Base-by-base conservation (phyloP, 2,113 vertebrate genomes). In the Grantiella picta region DNA sequence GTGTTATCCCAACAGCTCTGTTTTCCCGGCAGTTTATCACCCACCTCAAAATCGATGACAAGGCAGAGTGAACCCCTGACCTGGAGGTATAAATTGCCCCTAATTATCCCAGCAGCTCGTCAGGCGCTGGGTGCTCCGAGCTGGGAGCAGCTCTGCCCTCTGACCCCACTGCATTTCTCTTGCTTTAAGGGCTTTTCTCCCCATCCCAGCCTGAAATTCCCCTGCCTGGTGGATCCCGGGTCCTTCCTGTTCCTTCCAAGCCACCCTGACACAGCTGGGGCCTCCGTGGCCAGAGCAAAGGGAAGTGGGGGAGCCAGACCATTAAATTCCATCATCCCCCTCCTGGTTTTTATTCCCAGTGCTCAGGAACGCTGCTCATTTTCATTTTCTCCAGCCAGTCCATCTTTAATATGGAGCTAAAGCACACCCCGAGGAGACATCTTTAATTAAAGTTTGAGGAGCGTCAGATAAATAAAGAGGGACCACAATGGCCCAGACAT, bases 41-140 rank as follows among this genome's bases (percentile, higher is more conserved):
- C 56, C 92, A 77, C 89, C 90, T 85, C 88, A 86, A 95, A 95
- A 96, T 96, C 91, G 96, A 95, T 96, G 97, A 97, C 95, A 97
- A 94, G 95, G 59, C 73, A 44, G 60, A 31, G 79, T 89, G 94
- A 96, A 86, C 96, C 87, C 60, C 49, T 88, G 95, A 96, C 95
- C 96, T 79, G 92, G 89, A 91, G 96, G 90, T 94, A 96, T 97
- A 97, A 97, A 97, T 97, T 92, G 90, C 82, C 91, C 89, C 94
- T 95, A 96, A 97, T 96, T 96, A 96, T 92, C 96, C 61, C 91
- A 40, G 85, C 12, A 6, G 61, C 88, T 94, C 70, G 24, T 94
- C 88, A 88, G 53, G 78, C 14, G 2, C 94, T 82, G 80, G 91
- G 90, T 91, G 93, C 86, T 93, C 54, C 0, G 47, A 79, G 78